These are phyloP conservation scores for Harpegnathos saltator DNA, from an alignment of 1,140 invertebrate species.

Conservation along the genomic window DNA sequence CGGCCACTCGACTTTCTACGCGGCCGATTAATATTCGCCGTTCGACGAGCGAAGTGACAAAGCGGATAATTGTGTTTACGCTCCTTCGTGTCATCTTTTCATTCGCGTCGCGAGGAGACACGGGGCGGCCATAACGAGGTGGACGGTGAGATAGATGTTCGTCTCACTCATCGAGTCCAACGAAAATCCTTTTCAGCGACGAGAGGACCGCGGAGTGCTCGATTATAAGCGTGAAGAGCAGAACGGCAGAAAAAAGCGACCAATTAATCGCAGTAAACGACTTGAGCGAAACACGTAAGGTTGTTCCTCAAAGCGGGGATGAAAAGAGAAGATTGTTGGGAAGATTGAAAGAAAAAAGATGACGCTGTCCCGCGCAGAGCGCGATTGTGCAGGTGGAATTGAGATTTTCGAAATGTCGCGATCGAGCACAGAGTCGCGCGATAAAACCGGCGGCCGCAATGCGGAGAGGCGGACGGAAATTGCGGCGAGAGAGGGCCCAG, in stretches of 20 bases:
- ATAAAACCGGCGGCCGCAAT: neutral
- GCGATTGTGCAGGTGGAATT: too few species aligned
- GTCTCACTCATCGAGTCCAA: neutral
- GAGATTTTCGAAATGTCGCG: too few species aligned
- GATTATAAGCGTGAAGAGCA: too few species aligned
- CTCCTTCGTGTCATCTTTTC: neutral
- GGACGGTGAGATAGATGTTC: neutral
- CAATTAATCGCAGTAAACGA: too few species aligned
- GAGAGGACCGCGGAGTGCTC: too few species aligned
- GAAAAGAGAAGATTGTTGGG: too few species aligned
- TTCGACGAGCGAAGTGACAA: constrained; percentile 32
- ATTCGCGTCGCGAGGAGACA: neutral
- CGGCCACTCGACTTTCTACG: constrained; percentile 36
- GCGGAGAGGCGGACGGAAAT: neutral
- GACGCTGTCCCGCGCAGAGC: too few species aligned
- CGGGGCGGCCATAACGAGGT: neutral
- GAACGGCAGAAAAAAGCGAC: too few species aligned
- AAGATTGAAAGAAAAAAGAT: too few species aligned
- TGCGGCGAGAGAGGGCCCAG: constrained; percentile 22
- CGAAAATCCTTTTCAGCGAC: too few species aligned
- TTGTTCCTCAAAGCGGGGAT: too few species aligned
- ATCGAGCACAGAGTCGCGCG: neutral
- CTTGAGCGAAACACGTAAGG: too few species aligned
- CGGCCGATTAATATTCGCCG: constrained; percentile 19
- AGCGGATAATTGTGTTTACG: constrained; percentile 38